Evolutionary conservation across 2,888 invertebrate species (phyloP).

Genomic region (Eudemis profundana): DNA sequence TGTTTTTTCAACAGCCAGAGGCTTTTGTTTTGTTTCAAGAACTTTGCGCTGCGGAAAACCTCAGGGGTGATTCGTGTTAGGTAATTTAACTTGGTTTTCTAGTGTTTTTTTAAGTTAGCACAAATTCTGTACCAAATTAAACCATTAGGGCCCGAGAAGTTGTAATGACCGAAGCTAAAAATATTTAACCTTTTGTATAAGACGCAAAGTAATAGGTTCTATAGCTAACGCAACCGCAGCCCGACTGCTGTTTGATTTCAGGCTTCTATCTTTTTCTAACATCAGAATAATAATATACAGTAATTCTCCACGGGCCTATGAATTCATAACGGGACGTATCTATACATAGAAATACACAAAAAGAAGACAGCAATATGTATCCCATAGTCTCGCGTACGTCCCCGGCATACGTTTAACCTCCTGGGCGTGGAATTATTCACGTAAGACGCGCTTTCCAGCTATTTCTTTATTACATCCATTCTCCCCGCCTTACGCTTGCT

Average conservation of each 20-base stretch:
- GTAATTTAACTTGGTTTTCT: conserved; percentile 30
- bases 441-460: conserved; percentile 63
- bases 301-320: background rate
- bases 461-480: conserved; percentile 76
- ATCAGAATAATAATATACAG: background rate
- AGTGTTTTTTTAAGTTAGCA: conserved; percentile 13
- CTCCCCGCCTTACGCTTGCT: conserved; percentile 61
- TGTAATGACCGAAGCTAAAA: no score
- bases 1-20: conserved; percentile 12
- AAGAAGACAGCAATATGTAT: conserved; percentile 37
- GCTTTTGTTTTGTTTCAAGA: conserved; percentile 16
- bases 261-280: background rate
- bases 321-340: conserved; percentile 19
- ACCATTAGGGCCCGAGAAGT: no score
- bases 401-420: conserved; percentile 51
- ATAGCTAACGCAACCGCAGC: no score
- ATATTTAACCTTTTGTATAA: no score
- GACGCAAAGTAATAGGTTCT: no score
- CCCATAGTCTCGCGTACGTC: conserved; percentile 36
- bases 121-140: conserved; percentile 9
- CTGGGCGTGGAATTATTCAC: conserved; percentile 68
- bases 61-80: conserved; percentile 22
- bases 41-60: conserved; percentile 15
- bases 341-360: conserved; percentile 11
- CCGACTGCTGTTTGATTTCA: background rate